Conservation (phyloP, 2,888 invertebrate genomes). For the Belgica antarctica region DNA sequence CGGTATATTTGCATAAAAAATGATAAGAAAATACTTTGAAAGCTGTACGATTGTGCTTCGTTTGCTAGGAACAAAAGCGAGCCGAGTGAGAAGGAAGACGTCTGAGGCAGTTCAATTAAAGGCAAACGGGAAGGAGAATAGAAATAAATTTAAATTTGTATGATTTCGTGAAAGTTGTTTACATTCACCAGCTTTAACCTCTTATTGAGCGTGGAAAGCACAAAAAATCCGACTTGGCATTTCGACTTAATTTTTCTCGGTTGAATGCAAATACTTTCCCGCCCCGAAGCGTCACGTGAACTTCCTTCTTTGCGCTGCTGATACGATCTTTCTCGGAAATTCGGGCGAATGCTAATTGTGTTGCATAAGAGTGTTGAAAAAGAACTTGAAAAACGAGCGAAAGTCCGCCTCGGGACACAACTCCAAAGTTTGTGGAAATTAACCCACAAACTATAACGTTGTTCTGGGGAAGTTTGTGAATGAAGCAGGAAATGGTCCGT, state of each 20-base stretch:
- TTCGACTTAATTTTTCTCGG: not conserved
- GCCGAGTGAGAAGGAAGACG: not conserved
- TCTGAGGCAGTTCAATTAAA: slow-evolving; percentile 28
- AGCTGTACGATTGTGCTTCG: not conserved
- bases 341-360: no score
- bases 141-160: slow-evolving; percentile 22
- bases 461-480: no score
- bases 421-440: no score
- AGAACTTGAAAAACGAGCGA: no score
- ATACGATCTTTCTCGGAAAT: no score
- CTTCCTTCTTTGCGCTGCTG: slow-evolving; percentile 18
- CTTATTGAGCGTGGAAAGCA: no score
- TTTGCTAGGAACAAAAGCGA: not conserved
- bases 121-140: not conserved
- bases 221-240: slow-evolving; percentile 8
- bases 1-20: slow-evolving; percentile 30
- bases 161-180: slow-evolving; percentile 16
- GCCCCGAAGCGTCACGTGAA: not conserved
- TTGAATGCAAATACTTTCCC: slow-evolving; percentile 34
- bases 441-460: no score
- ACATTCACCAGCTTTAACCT: no score
- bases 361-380: no score
- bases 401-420: no score
- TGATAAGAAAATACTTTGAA: slow-evolving; percentile 22
- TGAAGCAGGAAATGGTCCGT: no score